Conservation (phyloP, 2,113 vertebrate species). For the Prietella phreatophila region DNA sequence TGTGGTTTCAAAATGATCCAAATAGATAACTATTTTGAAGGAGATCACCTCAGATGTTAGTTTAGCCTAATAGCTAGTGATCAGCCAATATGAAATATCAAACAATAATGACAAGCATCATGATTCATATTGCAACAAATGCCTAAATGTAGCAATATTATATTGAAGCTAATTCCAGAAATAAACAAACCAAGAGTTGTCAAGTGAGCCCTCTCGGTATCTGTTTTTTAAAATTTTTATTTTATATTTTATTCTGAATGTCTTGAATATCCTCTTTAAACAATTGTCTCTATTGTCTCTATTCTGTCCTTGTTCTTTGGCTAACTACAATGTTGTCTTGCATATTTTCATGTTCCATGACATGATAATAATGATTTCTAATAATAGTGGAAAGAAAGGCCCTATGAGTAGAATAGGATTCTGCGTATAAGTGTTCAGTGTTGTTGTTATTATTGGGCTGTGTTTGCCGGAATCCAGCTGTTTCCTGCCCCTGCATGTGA, state of each 20-base stretch:
- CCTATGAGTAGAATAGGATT: constrained; percentile 43
- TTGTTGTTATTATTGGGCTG: constrained; percentile 64
- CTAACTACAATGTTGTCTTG: background rate
- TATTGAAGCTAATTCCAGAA: background rate
- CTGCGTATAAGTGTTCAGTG: constrained; percentile 53
- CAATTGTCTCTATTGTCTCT: background rate
- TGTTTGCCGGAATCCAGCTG: constrained; percentile 64
- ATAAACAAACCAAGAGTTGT: background rate
- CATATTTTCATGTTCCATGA: background rate
- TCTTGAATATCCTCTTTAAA: background rate
- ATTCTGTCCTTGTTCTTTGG: background rate
- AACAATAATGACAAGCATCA: background rate
- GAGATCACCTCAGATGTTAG: background rate
- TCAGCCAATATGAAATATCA: background rate
- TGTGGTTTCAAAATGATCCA: background rate
- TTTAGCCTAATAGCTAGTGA: background rate
- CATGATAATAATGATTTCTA: background rate
- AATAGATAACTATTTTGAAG: background rate
- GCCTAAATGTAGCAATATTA: background rate
- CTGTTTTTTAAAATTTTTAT: background rate
- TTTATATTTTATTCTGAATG: too few species aligned
- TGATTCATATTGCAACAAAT: background rate
- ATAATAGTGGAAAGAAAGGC: constrained; percentile 31
- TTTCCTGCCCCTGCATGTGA: constrained; percentile 68
- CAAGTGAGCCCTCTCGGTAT: background rate